phyloP scores from a whole-genome alignment of 2,888 invertebrate genomes.

The Tortrix viridana region DNA sequence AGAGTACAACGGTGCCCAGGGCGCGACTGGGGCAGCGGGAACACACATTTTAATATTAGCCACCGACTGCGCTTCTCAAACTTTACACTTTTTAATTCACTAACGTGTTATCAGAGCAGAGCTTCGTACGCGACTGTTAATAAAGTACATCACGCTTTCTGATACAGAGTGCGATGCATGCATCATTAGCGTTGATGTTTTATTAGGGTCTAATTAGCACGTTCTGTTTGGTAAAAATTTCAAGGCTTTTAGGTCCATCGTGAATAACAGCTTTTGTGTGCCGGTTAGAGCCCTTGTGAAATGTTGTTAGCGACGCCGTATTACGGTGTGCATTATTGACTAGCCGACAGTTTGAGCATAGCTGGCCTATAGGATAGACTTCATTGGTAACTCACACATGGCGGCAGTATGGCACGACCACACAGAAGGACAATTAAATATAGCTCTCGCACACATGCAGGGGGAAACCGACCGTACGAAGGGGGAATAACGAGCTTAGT shows the following conservation, averaged over 20 bases:
- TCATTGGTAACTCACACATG: conserved; percentile 81
- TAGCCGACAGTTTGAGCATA: conserved; percentile 63
- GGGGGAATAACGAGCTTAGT: conserved; percentile 68
- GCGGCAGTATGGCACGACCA: conserved; percentile 67
- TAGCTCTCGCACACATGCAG: conserved; percentile 68
- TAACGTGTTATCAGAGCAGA: conserved; percentile 43
- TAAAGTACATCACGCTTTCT: conserved; percentile 40
- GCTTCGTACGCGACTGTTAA: conserved; percentile 45
- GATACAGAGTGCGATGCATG: conserved; percentile 51
- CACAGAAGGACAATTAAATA: conserved; percentile 76
- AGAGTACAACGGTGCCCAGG: conserved; percentile 68
- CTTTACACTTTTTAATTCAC: conserved; percentile 44
- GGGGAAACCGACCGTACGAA: conserved; percentile 68
- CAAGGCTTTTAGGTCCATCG: conserved; percentile 49
- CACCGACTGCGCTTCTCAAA: conserved; percentile 68
- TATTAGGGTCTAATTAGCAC: conserved; percentile 54
- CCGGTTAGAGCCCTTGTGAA: conserved; percentile 40
- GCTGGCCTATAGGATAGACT: conserved; percentile 69
- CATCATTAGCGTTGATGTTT: conserved; percentile 54
- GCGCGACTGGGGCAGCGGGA: conserved; percentile 78
- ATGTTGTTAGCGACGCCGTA: conserved; percentile 23
- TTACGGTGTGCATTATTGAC: not conserved
- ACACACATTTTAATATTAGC: conserved; percentile 83
- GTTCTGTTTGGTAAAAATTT: conserved; percentile 50
- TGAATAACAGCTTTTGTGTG: conserved; percentile 21